phyloP scores from a whole-genome alignment of 2,888 invertebrate genomes.

The Catocala fraxini region DNA sequence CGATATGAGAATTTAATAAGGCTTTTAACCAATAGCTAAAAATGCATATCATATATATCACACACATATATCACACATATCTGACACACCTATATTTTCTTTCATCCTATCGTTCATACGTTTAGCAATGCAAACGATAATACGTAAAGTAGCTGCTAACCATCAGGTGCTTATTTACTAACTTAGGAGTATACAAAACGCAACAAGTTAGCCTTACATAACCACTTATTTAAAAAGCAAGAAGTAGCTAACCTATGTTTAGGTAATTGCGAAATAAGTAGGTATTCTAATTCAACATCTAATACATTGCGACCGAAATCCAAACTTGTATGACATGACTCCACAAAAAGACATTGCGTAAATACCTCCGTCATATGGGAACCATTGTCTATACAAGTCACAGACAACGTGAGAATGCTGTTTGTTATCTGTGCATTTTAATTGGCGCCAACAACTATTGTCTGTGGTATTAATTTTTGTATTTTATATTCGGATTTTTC shows the following conservation, averaged over 20 bases:
- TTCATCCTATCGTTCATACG: too few relatives aligned
- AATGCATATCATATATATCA: too few relatives aligned
- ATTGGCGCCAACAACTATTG: constrained; percentile 44
- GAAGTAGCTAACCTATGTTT: background rate
- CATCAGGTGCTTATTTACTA: too few relatives aligned
- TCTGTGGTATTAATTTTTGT: constrained; percentile 25
- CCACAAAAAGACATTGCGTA: constrained; percentile 35
- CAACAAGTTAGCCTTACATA: too few relatives aligned
- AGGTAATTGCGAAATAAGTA: constrained; percentile 6
- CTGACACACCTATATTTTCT: too few relatives aligned
- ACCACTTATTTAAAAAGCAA: too few relatives aligned
- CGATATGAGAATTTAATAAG: too few relatives aligned
- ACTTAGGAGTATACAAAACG: too few relatives aligned
- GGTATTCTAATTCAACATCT: constrained; percentile 4
- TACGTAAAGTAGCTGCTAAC: too few relatives aligned
- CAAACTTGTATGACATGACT: constrained; percentile 9
- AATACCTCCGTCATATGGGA: constrained; percentile 44
- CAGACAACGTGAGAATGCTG: constrained; percentile 45
- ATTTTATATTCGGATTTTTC: constrained; percentile 8
- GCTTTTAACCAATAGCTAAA: too few relatives aligned
- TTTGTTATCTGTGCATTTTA: constrained; percentile 46
- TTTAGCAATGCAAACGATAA: too few relatives aligned
- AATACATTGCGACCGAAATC: constrained; percentile 7
- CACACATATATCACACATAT: too few relatives aligned
- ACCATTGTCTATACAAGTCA: constrained; percentile 43